phyloP scores from a whole-genome alignment of 2,113 vertebrate species.

The Ceyx margarethae region DNA sequence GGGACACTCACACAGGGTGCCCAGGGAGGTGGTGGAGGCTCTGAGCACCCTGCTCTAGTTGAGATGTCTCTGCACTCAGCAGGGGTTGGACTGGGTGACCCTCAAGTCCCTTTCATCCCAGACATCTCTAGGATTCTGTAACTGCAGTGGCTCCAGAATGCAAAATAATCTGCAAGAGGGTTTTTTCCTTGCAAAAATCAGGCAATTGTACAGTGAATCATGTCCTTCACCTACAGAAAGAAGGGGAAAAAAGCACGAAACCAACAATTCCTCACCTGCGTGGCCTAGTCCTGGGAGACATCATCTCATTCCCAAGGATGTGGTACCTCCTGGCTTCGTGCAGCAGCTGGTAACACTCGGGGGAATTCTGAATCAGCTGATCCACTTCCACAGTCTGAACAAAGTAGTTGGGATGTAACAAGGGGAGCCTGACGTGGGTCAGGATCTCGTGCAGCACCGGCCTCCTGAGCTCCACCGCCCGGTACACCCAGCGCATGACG shows the following conservation, averaged over 20 bases:
- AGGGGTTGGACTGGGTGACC: too few species aligned
- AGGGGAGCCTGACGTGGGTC: constrained; percentile 90
- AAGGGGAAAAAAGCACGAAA: not conserved
- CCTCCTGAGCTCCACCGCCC: constrained; percentile 81
- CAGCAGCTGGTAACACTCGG: constrained; percentile 95
- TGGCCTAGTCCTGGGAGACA: constrained; percentile 95
- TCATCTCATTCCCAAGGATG: constrained; percentile 98
- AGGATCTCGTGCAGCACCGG: constrained; percentile 89
- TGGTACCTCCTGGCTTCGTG: constrained; percentile 96
- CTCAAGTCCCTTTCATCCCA: too few species aligned
- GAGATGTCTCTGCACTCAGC: too few species aligned
- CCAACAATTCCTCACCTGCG: constrained; percentile 82
- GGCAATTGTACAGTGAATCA: not conserved
- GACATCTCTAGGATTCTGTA: not conserved
- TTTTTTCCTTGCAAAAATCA: not conserved
- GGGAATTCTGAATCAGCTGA: constrained; percentile 92
- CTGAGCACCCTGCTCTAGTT: too few species aligned
- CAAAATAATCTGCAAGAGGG: not conserved
- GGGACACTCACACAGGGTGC: too few species aligned
- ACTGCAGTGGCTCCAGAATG: not conserved
- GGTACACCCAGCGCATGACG: constrained; percentile 97
- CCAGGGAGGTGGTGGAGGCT: too few species aligned
- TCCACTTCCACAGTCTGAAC: constrained; percentile 98
- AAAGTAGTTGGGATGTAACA: constrained; percentile 97
- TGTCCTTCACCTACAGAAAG: not conserved